phyloP scores from a whole-genome alignment of 2,797 vertebrate genomes.

The Salarias fasciatus region DNA sequence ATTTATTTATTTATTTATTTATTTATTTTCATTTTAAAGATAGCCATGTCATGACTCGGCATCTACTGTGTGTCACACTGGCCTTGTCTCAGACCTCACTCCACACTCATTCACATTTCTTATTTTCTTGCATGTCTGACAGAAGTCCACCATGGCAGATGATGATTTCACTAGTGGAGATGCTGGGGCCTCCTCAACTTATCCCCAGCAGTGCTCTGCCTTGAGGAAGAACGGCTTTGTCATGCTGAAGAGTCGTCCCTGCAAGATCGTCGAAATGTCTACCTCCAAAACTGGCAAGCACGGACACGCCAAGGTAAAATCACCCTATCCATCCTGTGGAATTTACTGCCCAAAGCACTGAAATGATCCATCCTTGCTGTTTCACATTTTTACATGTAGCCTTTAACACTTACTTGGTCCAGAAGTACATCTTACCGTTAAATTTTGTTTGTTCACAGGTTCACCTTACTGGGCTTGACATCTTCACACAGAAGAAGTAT shows the following conservation, averaged over 20 bases:
- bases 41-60: no score
- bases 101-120: no score
- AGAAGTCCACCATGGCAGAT: constrained; percentile 81
- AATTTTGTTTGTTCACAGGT: constrained; percentile 79
- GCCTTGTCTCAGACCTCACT: no score
- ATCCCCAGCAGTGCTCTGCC: constrained; percentile 93
- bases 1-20: no score
- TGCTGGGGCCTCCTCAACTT: constrained; percentile 92
- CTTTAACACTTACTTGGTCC: not conserved
- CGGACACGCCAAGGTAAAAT: constrained; percentile 93
- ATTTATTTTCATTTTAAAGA: no score
- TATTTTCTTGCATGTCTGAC: not conserved
- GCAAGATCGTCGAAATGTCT: constrained; percentile 97
- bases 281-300: constrained; percentile 99
- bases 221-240: constrained; percentile 95
- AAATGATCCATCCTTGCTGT: not conserved
- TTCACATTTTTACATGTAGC: constrained; percentile 5
- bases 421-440: not conserved
- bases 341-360: constrained; percentile 15
- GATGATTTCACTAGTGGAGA: constrained; percentile 87
- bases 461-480: constrained; percentile 93
- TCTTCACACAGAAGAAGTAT: constrained; percentile 94
- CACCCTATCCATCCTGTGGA: not conserved
- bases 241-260: constrained; percentile 92
- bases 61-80: no score